These are phyloP conservation scores for Hydropotes inermis DNA, from an alignment of 2,113 vertebrate genomes.

Conservation along the genomic window DNA sequence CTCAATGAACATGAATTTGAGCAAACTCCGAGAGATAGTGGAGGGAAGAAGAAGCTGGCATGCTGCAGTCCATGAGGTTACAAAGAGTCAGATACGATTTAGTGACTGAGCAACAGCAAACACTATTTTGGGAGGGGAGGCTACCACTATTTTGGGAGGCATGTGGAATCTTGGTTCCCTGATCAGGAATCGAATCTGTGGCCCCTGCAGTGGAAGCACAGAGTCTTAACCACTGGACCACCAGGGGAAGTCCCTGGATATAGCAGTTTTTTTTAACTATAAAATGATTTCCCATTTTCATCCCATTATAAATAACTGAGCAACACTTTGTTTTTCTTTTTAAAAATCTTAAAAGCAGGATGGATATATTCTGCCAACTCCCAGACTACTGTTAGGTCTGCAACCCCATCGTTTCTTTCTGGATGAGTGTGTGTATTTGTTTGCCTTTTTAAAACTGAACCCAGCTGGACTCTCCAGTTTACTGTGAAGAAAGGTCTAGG, in stretches of 20 bases:
- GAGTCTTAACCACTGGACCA: neutral
- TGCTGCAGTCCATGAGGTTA: neutral
- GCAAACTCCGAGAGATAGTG: neutral
- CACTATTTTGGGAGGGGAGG: neutral
- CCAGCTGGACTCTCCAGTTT: neutral
- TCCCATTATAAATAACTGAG: neutral
- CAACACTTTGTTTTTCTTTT: neutral
- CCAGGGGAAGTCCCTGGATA: neutral
- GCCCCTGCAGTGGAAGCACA: neutral
- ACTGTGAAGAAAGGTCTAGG: neutral
- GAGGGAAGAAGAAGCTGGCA: neutral
- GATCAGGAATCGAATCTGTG: neutral
- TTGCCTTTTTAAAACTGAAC: neutral
- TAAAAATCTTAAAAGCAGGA: neutral
- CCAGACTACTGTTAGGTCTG: neutral
- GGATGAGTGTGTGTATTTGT: too few species aligned
- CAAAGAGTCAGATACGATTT: neutral
- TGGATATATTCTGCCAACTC: neutral
- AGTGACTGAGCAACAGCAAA: neutral
- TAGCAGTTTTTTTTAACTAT: constrained; percentile 8
- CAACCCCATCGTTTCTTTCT: neutral
- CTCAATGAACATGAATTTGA: neutral
- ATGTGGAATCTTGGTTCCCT: neutral
- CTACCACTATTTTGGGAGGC: neutral
- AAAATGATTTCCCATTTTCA: constrained; percentile 15